Conservation (phyloP, 2,888 invertebrate genomes). For the Tyria jacobaeae region DNA sequence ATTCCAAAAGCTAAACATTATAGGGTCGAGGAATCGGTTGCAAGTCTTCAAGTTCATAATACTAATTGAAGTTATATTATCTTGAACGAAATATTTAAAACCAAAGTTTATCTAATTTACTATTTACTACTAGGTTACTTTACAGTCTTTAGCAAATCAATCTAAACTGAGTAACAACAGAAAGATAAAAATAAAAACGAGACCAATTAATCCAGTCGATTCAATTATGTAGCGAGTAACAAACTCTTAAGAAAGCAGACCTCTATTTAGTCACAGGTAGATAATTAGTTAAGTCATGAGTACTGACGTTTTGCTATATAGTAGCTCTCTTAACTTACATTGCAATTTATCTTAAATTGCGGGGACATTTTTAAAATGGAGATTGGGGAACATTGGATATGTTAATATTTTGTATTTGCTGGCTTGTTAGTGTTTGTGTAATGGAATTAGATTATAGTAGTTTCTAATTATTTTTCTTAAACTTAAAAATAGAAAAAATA, state of each 20-base stretch:
- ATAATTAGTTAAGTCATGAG: conserved; percentile 41
- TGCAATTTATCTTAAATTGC: conserved; percentile 35
- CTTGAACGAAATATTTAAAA: neutral
- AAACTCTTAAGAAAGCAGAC: conserved; percentile 29
- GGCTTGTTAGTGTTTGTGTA: conserved; percentile 2
- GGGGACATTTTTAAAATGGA: conserved; percentile 21
- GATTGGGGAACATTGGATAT: conserved; percentile 6
- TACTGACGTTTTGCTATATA: conserved; percentile 40
- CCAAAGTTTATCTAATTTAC: neutral
- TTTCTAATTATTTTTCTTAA: no score
- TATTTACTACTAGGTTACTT: neutral
- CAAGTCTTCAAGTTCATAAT: no score
- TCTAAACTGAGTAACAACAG: conserved; percentile 1
- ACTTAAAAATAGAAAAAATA: no score
- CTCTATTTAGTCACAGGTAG: conserved; percentile 41
- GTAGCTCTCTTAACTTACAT: conserved; percentile 42
- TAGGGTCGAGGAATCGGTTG: no score
- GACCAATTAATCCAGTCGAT: conserved; percentile 22
- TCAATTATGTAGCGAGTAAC: conserved; percentile 35
- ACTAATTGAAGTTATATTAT: neutral
- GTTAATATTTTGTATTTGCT: neutral
- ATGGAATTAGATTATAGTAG: neutral
- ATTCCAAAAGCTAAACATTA: no score
- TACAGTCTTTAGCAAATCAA: neutral
- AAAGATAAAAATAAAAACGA: conserved; percentile 5